Base-by-base conservation (phyloP, 2,888 invertebrate genomes). In the Abrostola tripartita region DNA sequence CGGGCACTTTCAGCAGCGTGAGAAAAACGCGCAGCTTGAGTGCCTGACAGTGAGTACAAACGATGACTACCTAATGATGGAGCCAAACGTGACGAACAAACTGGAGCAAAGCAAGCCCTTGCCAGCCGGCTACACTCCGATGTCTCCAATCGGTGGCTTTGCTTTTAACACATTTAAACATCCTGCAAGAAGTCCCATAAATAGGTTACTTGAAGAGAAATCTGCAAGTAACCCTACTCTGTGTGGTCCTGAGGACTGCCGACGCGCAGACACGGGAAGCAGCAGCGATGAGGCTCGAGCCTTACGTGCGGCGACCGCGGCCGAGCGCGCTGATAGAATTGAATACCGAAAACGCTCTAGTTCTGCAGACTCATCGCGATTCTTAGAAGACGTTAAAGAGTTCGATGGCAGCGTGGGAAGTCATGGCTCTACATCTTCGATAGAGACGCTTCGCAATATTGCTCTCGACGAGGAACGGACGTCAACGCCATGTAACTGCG, bases 351-450 rank as follows among this genome's bases (percentile, higher is more conserved):
- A 96, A 81, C 92, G 97, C n/a, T 97, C 97, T 0, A 97, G 97
- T 76, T 97, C 97, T 0, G 97, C 96, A 0, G 97, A 97, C 84
- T 97, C 97, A 0, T 96, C 96, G 1, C 95, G 96, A 62, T 96
- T 96, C 70, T 92, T 96, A 37, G 96, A 96, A 78, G 95, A 95
- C 57, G 89, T 92, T 0, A 95, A 96, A 49, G 96, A 96, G 78
- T 95, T 94, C 47, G 88, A 87, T 38, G 93, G 93, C 5, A 92
- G 94, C 64, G 90, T 91, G 35, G 89, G 88, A 2, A 86, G 89
- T 64, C 86, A 88, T 36, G 94, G 92, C 0, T 95, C 95, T 0
- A 88, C 92, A 6, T 94, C 95, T 1, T 95, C 95, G 0, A 88
- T 93, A 57, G 95, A 95, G 81, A 95, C 95, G 0, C 82, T 95